These are phyloP conservation scores for Dolomedes plantarius DNA, from an alignment of 2,888 invertebrate genomes.

Conservation along the genomic window DNA sequence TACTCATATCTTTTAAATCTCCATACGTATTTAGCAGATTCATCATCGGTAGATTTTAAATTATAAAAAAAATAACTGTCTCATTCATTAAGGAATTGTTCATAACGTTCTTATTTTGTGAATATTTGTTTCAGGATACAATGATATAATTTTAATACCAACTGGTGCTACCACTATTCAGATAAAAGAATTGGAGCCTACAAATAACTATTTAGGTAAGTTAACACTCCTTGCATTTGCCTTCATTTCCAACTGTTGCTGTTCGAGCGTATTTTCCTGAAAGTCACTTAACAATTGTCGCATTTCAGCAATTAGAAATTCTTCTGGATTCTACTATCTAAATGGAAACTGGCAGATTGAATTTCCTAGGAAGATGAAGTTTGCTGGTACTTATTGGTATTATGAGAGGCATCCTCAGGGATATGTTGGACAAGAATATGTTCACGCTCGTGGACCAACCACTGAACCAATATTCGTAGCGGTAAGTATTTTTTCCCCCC, in stretches of 20 bases:
- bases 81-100: too few species aligned
- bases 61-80: too few species aligned
- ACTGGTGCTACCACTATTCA: conserved; percentile 93
- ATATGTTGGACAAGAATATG: conserved; percentile 88
- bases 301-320: conserved; percentile 86
- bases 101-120: too few species aligned
- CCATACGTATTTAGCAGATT: too few species aligned
- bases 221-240: too few species aligned
- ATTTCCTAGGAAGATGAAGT: conserved; percentile 86
- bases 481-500: conserved; percentile 81
- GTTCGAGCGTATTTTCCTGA: too few species aligned
- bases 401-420: conserved; percentile 90
- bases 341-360: conserved; percentile 97
- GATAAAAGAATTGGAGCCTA: conserved; percentile 86
- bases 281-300: too few species aligned
- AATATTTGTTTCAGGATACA: conserved; percentile 88
- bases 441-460: conserved; percentile 91
- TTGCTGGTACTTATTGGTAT: conserved; percentile 90
- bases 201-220: conserved; percentile 91
- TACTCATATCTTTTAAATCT: too few species aligned
- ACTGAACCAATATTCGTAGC: conserved; percentile 91
- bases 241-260: too few species aligned
- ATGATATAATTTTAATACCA: conserved; percentile 92
- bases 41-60: too few species aligned
- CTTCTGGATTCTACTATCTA: conserved; percentile 88